These are phyloP conservation scores for Tinamus guttatus DNA, from an alignment of 2,113 vertebrate genomes.

Conservation along the genomic window DNA sequence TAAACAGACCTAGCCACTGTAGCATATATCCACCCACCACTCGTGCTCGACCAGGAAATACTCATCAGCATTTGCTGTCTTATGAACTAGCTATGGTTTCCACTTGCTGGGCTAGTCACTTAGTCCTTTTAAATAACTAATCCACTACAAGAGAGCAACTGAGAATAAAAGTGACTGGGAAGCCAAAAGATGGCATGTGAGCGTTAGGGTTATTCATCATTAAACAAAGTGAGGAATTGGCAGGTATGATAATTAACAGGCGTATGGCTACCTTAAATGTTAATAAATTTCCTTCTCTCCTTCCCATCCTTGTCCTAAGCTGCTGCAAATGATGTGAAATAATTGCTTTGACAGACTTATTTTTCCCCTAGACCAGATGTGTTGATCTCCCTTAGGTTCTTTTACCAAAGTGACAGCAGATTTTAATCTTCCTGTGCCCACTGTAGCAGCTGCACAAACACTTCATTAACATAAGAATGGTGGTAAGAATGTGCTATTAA, in stretches of 20 bases:
- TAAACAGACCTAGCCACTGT: neutral
- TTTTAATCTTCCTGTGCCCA: slow-evolving; percentile 68
- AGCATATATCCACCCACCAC: too few species aligned
- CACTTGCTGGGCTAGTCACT: neutral
- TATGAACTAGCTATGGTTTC: neutral
- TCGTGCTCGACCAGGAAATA: neutral
- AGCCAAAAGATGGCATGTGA: neutral
- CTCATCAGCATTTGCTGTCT: neutral
- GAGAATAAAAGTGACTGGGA: neutral
- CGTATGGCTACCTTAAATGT: neutral
- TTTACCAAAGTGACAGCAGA: slow-evolving; percentile 56
- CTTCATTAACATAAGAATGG: slow-evolving; percentile 74
- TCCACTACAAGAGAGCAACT: neutral
- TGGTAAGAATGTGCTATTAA: slow-evolving; percentile 40
- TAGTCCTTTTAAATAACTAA: neutral
- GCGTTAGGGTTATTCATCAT: neutral
- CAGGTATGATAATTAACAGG: neutral
- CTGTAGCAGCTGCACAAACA: slow-evolving; percentile 67
- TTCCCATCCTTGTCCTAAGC: neutral
- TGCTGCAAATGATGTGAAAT: slow-evolving; percentile 42
- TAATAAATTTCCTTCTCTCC: neutral
- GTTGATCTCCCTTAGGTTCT: slow-evolving; percentile 58
- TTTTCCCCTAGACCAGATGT: slow-evolving; percentile 58
- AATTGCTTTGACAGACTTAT: slow-evolving; percentile 51
- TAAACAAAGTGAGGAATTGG: neutral